A percentile compares a stretch with the other conserved stretches of the same genome.
Evolutionary conservation across 2,113 vertebrate genomes (phyloP).

Genomic region (Ceuthmochares aereus): DNA sequence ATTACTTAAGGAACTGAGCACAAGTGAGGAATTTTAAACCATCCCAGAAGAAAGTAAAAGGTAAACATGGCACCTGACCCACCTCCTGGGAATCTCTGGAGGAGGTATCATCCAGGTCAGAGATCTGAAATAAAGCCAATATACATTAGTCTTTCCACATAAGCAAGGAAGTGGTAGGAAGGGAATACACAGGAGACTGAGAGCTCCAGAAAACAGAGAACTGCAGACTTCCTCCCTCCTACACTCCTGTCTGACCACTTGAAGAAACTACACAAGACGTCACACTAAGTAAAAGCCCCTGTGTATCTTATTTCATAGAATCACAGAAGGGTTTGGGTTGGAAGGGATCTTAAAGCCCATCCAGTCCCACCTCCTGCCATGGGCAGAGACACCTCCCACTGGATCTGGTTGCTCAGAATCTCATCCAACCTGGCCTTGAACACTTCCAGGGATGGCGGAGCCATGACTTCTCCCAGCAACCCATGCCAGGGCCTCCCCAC

Average conservation of each 20-base stretch:
- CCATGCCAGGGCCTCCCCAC: no score
- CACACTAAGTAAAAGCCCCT: background rate
- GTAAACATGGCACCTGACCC: conserved; percentile 8
- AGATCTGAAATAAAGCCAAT: conserved; percentile 72
- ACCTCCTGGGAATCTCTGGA: conserved; percentile 81
- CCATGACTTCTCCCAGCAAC: no score
- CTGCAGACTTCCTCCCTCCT: background rate
- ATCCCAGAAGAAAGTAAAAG: background rate
- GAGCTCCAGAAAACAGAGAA: background rate
- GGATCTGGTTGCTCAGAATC: no score
- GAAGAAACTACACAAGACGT: background rate
- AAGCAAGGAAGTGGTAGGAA: background rate
- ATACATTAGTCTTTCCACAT: background rate
- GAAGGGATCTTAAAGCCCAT: no score
- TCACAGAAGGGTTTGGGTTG: no score
- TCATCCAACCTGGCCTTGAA: no score
- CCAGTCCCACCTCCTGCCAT: no score
- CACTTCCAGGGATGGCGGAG: no score
- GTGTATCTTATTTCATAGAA: background rate
- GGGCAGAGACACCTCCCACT: no score
- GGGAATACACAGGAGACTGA: background rate
- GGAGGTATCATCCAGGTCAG: conserved; percentile 79
- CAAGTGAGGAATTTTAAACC: background rate
- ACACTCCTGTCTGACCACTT: background rate
- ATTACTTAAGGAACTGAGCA: background rate